Evolutionary conservation across 2,888 invertebrate species (phyloP).

Genomic region (Teleogryllus oceanicus): DNA sequence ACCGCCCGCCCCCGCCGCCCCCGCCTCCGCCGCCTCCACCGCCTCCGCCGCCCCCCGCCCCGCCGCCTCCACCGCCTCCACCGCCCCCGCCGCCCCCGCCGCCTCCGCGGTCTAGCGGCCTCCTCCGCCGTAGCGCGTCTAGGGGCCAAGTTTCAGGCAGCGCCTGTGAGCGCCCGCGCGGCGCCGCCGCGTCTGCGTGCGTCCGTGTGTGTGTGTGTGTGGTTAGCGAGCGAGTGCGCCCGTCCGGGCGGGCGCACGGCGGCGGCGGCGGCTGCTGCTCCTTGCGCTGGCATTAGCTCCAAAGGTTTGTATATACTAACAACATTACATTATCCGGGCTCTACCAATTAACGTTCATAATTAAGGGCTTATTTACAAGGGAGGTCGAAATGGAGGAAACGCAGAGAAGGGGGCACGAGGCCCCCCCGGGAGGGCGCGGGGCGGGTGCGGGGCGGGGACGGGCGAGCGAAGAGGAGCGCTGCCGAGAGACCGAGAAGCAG

Average conservation of each 20-base stretch:
- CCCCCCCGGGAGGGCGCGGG: neutral
- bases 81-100: no score
- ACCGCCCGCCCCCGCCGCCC: neutral
- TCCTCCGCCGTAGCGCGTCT: neutral
- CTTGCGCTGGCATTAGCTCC: constrained; percentile 8
- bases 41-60: no score
- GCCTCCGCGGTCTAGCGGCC: constrained; percentile 12
- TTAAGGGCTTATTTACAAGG: constrained; percentile 36
- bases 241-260: constrained; percentile 11
- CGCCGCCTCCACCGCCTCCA: no score
- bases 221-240: constrained; percentile 19
- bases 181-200: neutral
- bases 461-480: neutral
- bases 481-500: neutral
- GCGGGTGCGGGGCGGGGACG: neutral
- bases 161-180: neutral
- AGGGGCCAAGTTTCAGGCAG: neutral
- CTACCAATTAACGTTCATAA: constrained; percentile 38
- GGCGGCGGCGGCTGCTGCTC: constrained; percentile 26
- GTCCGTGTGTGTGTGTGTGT: constrained; percentile 11
- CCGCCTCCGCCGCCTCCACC: neutral
- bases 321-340: constrained; percentile 38
- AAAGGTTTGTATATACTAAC: constrained; percentile 33
- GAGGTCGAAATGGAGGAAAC: constrained; percentile 25
- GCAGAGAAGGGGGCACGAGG: neutral